Percentiles rank a stretch among this genome's conserved stretches.
These are phyloP conservation scores for Channa striata DNA, from an alignment of 2,797 vertebrate species.

Conservation along the genomic window DNA sequence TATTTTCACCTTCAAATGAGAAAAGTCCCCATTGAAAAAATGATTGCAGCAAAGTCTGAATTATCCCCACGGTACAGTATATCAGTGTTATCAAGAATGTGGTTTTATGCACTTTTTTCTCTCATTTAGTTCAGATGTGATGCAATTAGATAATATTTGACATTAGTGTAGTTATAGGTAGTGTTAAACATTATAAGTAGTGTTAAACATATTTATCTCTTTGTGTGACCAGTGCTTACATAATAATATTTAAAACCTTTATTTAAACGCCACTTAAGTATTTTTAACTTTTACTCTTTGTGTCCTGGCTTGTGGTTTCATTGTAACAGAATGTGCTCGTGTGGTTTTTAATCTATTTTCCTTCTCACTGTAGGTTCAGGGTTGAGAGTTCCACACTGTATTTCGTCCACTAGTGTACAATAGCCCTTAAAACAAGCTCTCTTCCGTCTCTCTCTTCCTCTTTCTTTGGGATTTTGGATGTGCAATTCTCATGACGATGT, in stretches of 20 bases:
- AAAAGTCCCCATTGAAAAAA: neutral
- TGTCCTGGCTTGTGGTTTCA: neutral
- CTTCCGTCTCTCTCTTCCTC: conserved; percentile 11
- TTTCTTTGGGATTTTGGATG: conserved; percentile 16
- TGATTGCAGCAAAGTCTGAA: neutral
- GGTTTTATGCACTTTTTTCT: neutral
- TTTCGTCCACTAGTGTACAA: conserved; percentile 6
- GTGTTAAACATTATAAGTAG: neutral
- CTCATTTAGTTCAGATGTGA: neutral
- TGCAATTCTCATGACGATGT: conserved; percentile 57
- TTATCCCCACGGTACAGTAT: neutral
- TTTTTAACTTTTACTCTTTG: neutral
- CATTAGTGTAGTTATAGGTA: neutral
- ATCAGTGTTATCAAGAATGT: neutral
- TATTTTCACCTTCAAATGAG: conserved; percentile 29
- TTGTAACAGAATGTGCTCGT: no score
- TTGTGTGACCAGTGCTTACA: no score
- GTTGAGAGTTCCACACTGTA: neutral
- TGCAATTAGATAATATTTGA: neutral
- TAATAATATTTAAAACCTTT: no score
- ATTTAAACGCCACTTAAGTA: no score
- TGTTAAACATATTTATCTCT: neutral
- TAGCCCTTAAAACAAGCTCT: neutral
- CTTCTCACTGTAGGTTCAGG: neutral
- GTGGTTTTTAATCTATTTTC: no score